Evolutionary conservation across 2,888 invertebrate species (phyloP).

Genomic region (Hydrotaea diabolus): DNA sequence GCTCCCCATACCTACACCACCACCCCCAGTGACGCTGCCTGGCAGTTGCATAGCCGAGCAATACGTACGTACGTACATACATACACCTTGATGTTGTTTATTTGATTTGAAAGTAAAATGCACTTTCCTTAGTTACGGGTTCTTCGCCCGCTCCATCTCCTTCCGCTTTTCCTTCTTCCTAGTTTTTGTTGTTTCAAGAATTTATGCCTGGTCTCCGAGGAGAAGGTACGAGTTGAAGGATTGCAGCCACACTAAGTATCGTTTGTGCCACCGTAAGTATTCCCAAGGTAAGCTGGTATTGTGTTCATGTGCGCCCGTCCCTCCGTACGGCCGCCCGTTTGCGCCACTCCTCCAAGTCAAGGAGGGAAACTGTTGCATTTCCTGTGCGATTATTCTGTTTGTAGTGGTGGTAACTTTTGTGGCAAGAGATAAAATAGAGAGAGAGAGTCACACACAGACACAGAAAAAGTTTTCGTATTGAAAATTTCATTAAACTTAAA

Average conservation of each 20-base stretch:
- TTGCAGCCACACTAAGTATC: background rate
- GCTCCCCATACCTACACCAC: background rate
- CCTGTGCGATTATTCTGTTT: slow-evolving; percentile 60
- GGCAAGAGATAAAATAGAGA: slow-evolving; percentile 10
- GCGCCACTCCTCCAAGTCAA: background rate
- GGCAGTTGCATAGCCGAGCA: background rate
- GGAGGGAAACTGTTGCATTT: slow-evolving; percentile 59
- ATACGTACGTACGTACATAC: too few species aligned
- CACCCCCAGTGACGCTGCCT: background rate
- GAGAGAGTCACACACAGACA: background rate
- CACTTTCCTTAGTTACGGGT: slow-evolving; percentile 19
- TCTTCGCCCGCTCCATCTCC: background rate
- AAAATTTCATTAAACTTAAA: slow-evolving; percentile 59
- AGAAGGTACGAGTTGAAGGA: background rate
- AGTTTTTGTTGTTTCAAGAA: background rate
- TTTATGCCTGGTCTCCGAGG: background rate
- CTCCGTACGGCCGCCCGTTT: background rate
- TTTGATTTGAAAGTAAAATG: slow-evolving; percentile 36
- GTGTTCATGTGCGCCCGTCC: background rate
- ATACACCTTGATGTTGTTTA: slow-evolving; percentile 27
- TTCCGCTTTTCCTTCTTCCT: background rate
- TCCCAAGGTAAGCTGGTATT: background rate
- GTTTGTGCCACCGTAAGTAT: background rate
- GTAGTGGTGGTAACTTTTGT: slow-evolving; percentile 8
- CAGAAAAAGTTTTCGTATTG: slow-evolving; percentile 52